Evolutionary conservation across 23 tunicate genomes (phyloP).

Genomic region (Halocynthia aurantium): DNA sequence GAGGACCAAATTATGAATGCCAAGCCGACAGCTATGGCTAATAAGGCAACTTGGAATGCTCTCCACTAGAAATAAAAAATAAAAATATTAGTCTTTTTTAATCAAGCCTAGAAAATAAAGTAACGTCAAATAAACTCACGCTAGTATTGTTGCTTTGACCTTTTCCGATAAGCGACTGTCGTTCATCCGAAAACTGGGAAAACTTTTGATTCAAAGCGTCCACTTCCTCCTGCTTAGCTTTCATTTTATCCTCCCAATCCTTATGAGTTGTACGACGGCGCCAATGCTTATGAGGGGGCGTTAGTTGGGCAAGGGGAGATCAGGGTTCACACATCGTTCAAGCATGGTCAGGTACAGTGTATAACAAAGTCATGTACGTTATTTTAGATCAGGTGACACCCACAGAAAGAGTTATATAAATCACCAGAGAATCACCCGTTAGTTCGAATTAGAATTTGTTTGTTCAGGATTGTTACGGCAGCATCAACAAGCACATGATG

Average conservation of each 20-base stretch:
- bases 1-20: not conserved
- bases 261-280: not conserved
- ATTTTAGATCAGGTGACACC: no score
- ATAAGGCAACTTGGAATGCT: slow-evolving; percentile 1
- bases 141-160: not conserved
- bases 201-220: not conserved
- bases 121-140: not conserved
- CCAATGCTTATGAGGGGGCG: not conserved
- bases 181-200: not conserved
- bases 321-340: slow-evolving; percentile 2
- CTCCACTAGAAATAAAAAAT: not conserved
- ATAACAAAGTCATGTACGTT: no score
- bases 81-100: not conserved
- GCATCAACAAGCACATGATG: not conserved
- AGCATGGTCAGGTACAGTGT: not conserved
- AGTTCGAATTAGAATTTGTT: not conserved
- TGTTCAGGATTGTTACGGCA: not conserved
- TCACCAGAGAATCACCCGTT: slow-evolving; percentile 1
- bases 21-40: not conserved
- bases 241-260: not conserved
- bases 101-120: not conserved
- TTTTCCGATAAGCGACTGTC: not conserved
- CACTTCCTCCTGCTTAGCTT: not conserved
- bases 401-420: not conserved
- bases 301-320: not conserved